Conservation (phyloP, 2,113 vertebrate species). For the Terrapene triunguis region DNA sequence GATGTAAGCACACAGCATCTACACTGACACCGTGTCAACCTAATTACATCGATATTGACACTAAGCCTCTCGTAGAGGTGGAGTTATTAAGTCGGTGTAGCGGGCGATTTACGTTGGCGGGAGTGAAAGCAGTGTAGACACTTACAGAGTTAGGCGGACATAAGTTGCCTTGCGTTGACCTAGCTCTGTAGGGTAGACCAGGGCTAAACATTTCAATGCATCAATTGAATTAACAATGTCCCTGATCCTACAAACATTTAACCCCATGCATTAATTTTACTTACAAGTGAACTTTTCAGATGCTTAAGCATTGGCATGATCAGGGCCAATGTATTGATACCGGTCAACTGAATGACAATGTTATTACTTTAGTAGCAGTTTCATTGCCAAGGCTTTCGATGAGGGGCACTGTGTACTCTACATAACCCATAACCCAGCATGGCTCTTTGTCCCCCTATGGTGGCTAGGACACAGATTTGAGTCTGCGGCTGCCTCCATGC, state of each 20-base stretch:
- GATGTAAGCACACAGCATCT: background rate
- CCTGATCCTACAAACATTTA: background rate
- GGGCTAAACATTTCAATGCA: background rate
- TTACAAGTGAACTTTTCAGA: background rate
- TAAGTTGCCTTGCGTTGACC: too few relatives aligned
- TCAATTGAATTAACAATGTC: background rate
- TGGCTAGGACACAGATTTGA: background rate
- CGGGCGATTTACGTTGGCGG: background rate
- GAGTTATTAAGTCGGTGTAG: background rate
- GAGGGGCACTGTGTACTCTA: background rate
- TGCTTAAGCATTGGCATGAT: slow-evolving; percentile 13
- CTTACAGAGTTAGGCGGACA: background rate
- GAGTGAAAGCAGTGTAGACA: background rate
- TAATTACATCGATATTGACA: background rate
- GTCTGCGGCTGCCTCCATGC: background rate
- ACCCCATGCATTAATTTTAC: too few relatives aligned
- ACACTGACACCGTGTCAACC: background rate
- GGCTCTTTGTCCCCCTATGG: background rate
- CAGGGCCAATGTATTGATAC: slow-evolving; percentile 16
- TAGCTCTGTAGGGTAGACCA: background rate
- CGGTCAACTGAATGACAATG: background rate
- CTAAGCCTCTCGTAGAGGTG: background rate
- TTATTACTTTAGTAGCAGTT: background rate
- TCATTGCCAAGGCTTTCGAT: background rate
- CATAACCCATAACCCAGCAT: background rate